Evolutionary conservation across 2,888 invertebrate genomes (phyloP).

Genomic region (Geophilus truncorum): DNA sequence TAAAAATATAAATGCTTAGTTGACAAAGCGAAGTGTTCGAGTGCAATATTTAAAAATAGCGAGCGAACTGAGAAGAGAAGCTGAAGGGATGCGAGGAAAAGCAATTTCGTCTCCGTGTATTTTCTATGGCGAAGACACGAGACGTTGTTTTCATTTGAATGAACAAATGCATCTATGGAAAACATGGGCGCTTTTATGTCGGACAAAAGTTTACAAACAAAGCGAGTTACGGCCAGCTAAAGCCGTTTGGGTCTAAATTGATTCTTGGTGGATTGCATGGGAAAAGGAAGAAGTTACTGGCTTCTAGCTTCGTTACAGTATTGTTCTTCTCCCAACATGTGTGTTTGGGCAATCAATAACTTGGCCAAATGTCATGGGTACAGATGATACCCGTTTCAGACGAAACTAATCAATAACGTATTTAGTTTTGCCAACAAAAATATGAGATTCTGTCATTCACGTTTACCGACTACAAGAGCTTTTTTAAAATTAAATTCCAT

Average conservation of each 20-base stretch:
- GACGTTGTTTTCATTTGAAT: not conserved
- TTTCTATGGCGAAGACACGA: not conserved
- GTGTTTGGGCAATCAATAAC: constrained; percentile 13
- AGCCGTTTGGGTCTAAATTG: not conserved
- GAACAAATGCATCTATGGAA: not conserved
- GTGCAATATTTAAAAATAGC: not conserved
- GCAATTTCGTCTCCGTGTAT: not conserved
- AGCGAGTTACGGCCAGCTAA: not conserved
- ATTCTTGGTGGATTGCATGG: not conserved
- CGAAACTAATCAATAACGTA: not conserved
- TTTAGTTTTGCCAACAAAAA: not conserved
- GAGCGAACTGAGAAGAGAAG: not conserved
- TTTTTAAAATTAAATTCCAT: not conserved
- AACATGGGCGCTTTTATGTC: not conserved
- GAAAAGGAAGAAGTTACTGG: not conserved
- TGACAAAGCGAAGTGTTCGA: not conserved
- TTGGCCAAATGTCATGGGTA: constrained; percentile 15
- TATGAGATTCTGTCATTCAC: constrained; percentile 12
- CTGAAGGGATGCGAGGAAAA: not conserved
- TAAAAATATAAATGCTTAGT: not conserved
- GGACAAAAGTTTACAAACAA: not conserved
- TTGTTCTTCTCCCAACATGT: not conserved
- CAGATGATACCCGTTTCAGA: not conserved
- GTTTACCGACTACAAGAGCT: not conserved
- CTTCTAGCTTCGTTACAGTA: not conserved